Percentiles rank a stretch among this genome's conserved stretches.
phyloP scores from a whole-genome alignment of 2,888 invertebrate species.

The Xestoiulus laeticollis region DNA sequence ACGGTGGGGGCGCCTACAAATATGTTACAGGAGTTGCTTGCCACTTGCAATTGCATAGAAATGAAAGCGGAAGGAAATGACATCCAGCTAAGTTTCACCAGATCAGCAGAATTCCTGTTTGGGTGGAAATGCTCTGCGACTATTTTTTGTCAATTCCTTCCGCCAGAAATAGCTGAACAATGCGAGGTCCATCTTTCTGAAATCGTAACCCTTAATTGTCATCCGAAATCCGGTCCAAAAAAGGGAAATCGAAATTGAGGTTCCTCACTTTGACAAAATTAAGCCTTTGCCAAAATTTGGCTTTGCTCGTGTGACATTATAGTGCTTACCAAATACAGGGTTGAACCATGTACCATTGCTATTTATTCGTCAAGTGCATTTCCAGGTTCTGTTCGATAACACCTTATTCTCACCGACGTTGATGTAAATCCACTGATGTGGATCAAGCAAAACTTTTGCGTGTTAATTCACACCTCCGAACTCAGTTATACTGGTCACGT shows the following conservation, averaged over 20 bases:
- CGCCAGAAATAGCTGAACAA: not conserved
- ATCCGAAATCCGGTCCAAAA: not conserved
- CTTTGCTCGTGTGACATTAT: too few species aligned
- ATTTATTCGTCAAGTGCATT: not conserved
- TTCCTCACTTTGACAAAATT: too few species aligned
- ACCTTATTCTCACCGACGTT: too few species aligned
- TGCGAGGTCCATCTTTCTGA: not conserved
- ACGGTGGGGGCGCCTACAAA: slow-evolving; percentile 40
- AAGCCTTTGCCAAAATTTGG: too few species aligned
- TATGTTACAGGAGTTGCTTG: too few species aligned
- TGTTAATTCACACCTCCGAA: too few species aligned
- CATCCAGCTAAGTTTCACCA: slow-evolving; percentile 13
- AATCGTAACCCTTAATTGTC: not conserved
- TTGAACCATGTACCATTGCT: not conserved
- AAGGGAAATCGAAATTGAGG: not conserved
- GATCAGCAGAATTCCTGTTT: slow-evolving; percentile 8
- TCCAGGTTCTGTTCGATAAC: too few species aligned
- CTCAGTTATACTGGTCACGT: too few species aligned
- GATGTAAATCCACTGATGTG: too few species aligned
- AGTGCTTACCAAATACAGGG: too few species aligned
- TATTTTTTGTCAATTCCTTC: not conserved
- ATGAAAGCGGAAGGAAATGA: slow-evolving; percentile 36
- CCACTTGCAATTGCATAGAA: not conserved
- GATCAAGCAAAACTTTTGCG: too few species aligned
- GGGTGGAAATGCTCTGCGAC: not conserved